Conservation (phyloP, 2,888 invertebrate genomes). For the Cosmia pyralina region DNA sequence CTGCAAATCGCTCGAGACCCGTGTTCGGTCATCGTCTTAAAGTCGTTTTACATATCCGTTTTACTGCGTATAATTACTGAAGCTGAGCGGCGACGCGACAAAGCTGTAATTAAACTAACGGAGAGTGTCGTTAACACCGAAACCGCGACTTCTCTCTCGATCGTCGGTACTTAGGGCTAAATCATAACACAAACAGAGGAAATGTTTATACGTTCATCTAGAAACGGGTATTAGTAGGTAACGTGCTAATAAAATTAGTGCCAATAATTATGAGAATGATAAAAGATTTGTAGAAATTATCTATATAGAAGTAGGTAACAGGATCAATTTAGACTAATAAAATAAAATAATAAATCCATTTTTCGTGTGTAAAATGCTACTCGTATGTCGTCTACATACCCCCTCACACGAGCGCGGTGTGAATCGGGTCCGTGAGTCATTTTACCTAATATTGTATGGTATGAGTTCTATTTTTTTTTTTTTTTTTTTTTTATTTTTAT, state of each 20-base stretch:
- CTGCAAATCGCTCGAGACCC: conserved; percentile 79
- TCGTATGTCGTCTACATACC: too few species aligned
- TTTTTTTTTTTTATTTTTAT: too few species aligned
- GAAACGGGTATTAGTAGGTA: conserved; percentile 6
- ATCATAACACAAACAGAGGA: conserved; percentile 70
- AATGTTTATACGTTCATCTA: conserved; percentile 19
- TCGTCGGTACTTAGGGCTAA: conserved; percentile 72
- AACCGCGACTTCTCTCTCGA: conserved; percentile 75
- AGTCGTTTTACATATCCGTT: conserved; percentile 86
- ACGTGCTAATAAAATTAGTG: neutral
- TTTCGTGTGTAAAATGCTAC: neutral
- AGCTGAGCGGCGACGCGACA: conserved; percentile 81
- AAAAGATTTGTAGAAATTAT: too few species aligned
- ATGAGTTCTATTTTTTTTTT: too few species aligned
- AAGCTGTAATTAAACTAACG: conserved; percentile 88
- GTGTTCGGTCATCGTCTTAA: conserved; percentile 81
- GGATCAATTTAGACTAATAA: neutral
- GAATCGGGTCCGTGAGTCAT: too few species aligned
- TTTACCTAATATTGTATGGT: too few species aligned
- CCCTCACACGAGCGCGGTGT: too few species aligned
- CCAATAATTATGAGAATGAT: neutral
- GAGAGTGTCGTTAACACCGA: conserved; percentile 82
- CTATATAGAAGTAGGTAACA: neutral
- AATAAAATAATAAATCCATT: neutral
- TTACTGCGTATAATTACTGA: conserved; percentile 85